Percentiles rank a stretch among this genome's conserved stretches.
These are phyloP conservation scores for Numida meleagris DNA, from an alignment of 2,113 vertebrate genomes.

Conservation along the genomic window DNA sequence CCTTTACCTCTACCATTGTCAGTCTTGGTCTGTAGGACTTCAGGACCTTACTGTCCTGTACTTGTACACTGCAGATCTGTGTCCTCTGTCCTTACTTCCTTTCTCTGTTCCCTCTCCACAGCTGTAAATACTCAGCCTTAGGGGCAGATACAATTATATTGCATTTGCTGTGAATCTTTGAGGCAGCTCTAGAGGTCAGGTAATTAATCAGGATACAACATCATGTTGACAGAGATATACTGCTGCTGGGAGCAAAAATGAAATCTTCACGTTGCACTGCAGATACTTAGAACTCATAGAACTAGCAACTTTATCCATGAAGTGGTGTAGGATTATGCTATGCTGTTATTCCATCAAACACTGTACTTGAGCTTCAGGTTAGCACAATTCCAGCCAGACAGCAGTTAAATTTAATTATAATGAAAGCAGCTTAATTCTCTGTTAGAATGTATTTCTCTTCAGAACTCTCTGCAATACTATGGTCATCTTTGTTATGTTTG, in stretches of 20 bases:
- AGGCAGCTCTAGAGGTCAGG: not conserved
- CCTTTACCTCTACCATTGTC: not conserved
- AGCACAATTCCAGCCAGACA: not conserved
- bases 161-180: not conserved
- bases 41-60: not conserved
- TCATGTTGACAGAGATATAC: not conserved
- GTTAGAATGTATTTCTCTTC: not conserved
- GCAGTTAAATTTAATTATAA: not conserved
- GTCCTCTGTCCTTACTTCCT: not conserved
- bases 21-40: not conserved
- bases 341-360: not conserved
- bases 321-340: not conserved
- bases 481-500: not conserved
- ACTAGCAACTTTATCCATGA: not conserved
- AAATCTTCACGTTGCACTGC: not conserved
- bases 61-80: not conserved
- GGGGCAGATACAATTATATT: not conserved
- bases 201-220: not conserved
- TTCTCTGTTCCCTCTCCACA: not conserved
- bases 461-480: not conserved
- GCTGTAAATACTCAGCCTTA: not conserved
- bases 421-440: not conserved
- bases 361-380: not conserved
- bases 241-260: not conserved
- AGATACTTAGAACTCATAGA: rapidly evolving